Conservation (phyloP, 2,888 invertebrate genomes). For the Oxystoma pomonae region DNA sequence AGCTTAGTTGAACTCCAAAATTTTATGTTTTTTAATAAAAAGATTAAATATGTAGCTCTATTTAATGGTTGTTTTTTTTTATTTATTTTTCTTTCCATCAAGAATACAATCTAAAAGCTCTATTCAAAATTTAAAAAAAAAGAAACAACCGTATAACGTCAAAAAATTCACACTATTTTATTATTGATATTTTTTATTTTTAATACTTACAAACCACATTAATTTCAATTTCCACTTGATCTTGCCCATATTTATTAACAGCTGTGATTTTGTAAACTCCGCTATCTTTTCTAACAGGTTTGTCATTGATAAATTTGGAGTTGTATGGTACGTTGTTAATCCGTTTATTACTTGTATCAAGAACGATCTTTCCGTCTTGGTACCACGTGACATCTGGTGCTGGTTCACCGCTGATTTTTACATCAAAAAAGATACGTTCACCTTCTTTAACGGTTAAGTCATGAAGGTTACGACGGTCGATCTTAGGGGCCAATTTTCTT, state of each 20-base stretch:
- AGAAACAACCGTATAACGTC: not conserved
- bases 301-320: slow-evolving; percentile 82
- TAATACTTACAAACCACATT: slow-evolving; percentile 78
- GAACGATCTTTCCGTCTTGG: slow-evolving; percentile 73
- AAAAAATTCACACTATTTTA: no score
- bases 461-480: slow-evolving; percentile 85
- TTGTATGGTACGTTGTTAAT: slow-evolving; percentile 82
- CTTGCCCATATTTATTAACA: slow-evolving; percentile 81
- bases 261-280: slow-evolving; percentile 88
- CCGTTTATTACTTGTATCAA: slow-evolving; percentile 57
- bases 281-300: slow-evolving; percentile 81
- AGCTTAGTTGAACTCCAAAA: no score
- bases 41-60: no score
- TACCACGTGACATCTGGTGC: slow-evolving; percentile 87
- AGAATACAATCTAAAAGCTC: not conserved
- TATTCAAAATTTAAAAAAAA: slow-evolving; percentile 8
- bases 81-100: no score
- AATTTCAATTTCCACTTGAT: slow-evolving; percentile 86
- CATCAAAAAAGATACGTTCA: slow-evolving; percentile 84
- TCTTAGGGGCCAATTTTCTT: slow-evolving; percentile 88
- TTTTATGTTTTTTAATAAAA: no score
- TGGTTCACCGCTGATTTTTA: slow-evolving; percentile 88
- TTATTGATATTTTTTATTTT: no score
- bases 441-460: slow-evolving; percentile 87
- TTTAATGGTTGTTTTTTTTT: no score